Base-by-base conservation (phyloP, 2,888 invertebrate genomes). In the Parnassius mnemosyne region DNA sequence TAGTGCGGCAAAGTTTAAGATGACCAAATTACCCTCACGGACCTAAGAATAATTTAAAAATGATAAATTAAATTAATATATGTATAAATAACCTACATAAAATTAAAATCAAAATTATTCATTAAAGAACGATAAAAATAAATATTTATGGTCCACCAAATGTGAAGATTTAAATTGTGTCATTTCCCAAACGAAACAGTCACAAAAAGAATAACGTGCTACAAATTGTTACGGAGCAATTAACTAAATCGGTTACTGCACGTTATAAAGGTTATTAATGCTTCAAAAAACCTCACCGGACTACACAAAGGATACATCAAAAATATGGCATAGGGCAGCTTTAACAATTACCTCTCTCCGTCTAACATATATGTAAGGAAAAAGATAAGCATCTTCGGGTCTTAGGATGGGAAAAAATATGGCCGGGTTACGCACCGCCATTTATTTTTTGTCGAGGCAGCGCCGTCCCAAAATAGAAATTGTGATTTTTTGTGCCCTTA, bases 391-490 rank as follows among this genome's bases (percentile, higher is more conserved):
- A 49, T 59, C 12, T 52, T 60, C 56, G 51, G 52, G 58, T 47
- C 20, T 20, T 41, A 49, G 42, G 60, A 54, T 41, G 41, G 55
- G 46, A 63, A 65, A 66, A 66, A 66, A 59, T 53, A 60, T 65
- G 65, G 63, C 56, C 62, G 65, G 53, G 63, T 58, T 61, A 65
- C 66, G 59, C 63, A 52, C 25, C 13, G 54, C 65, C 63, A 57
- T 60, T 60, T 60, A 53, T 55, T 64, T 62, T 66, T 66, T 66
- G 64, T 50, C 57, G 43, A 34, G 16, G 9, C 9, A 25, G 56
- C 34, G 43, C 42, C n/a, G 58, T 53, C 47, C 63, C 50, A 52
- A 65, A 63, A 63, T 65, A 65, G 63, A 65, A 52, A 63, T 65
- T 55, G 57, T 53, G 25, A n/a, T 49, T 49, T 49, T 49, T 49